phyloP scores from a whole-genome alignment of 2,888 invertebrate species.

The Aleiodes alternator region DNA sequence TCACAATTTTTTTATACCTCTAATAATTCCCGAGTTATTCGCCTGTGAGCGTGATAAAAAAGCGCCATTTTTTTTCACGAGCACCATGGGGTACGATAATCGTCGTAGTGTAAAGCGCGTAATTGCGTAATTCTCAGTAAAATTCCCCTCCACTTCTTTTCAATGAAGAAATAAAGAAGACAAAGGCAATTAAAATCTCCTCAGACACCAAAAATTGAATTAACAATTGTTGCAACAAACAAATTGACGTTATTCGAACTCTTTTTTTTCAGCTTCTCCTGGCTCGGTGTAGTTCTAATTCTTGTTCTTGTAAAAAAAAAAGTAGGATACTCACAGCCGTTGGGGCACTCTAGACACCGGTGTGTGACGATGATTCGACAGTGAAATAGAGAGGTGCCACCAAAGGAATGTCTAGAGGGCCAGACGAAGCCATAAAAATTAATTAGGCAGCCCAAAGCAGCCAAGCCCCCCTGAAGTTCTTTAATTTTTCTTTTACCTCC shows the following conservation, averaged over 20 bases:
- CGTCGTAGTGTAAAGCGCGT: conserved; percentile 68
- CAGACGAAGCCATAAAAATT: conserved; percentile 65
- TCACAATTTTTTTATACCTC: not conserved
- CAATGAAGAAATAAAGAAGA: conserved; percentile 3
- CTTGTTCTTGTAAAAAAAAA: conserved; percentile 9
- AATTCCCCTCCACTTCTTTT: conserved; percentile 13
- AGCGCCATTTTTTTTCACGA: not conserved
- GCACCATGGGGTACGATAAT: conserved; percentile 63
- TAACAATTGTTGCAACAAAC: not conserved
- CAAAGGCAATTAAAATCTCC: conserved; percentile 32
- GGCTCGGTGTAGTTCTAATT: not conserved
- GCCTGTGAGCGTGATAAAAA: not conserved
- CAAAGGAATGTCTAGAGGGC: conserved; percentile 29
- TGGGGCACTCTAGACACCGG: not conserved
- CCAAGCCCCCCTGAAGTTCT: not conserved
- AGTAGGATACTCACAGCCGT: not conserved
- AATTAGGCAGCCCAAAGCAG: conserved; percentile 58
- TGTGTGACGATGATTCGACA: not conserved
- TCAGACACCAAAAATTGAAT: conserved; percentile 18
- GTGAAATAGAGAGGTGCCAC: conserved; percentile 13
- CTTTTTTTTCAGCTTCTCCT: not conserved
- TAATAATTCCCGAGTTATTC: not conserved
- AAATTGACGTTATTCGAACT: not conserved
- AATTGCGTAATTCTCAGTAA: conserved; percentile 70
- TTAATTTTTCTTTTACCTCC: not conserved